A percentile compares a stretch with the other conserved stretches of the same genome.
Conservation (phyloP, 2,797 vertebrate genomes). For the Bufotes viridis region DNA sequence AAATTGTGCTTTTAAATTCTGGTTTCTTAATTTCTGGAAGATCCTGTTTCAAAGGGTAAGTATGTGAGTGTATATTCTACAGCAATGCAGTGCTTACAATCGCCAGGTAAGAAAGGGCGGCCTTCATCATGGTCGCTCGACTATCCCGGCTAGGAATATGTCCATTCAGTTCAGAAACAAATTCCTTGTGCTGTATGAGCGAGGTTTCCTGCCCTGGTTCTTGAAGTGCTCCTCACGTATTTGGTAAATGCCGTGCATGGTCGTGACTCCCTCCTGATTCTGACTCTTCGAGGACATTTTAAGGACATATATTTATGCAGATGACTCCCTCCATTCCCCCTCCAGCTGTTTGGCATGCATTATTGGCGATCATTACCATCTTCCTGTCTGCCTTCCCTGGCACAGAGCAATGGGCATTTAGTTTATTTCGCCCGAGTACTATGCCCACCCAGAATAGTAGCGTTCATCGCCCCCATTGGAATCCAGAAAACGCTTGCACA, state of each 20-base stretch:
- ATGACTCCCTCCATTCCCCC: background rate
- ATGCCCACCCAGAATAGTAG: background rate
- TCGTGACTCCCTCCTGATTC: background rate
- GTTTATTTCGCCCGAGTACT: background rate
- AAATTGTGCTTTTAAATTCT: constrained; percentile 39
- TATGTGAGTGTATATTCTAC: background rate
- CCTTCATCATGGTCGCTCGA: background rate
- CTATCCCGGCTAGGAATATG: background rate
- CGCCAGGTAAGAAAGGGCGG: constrained; percentile 6
- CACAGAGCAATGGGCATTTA: constrained; percentile 3
- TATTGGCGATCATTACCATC: constrained; percentile 1
- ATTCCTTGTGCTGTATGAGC: no score
- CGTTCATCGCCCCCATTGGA: background rate
- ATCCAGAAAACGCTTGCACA: background rate
- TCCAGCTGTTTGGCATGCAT: constrained; percentile 18
- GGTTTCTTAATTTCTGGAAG: constrained; percentile 29
- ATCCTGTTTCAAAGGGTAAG: constrained; percentile 22
- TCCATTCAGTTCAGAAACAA: background rate
- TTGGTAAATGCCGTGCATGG: constrained; percentile 19
- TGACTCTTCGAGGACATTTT: background rate
- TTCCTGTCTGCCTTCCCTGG: background rate
- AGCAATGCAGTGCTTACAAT: background rate
- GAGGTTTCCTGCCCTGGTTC: background rate
- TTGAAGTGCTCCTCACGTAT: background rate
- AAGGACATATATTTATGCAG: background rate